Percentiles rank a stretch among this genome's conserved stretches.
These are phyloP conservation scores for Protosalanx chinensis DNA, from an alignment of 2,797 vertebrate species.

Conservation along the genomic window DNA sequence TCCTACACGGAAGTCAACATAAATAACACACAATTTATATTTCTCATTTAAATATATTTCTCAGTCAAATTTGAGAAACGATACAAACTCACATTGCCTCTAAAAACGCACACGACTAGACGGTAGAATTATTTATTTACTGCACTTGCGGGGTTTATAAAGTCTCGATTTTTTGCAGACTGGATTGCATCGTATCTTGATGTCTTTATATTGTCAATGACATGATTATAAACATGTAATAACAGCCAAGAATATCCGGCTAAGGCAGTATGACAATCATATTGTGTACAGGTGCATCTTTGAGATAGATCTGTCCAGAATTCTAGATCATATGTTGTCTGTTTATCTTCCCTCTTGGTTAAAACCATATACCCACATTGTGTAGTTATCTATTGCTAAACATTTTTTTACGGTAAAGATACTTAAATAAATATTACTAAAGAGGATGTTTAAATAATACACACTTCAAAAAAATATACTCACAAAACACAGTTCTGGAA, in stretches of 20 bases:
- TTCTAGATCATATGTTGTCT: not conserved
- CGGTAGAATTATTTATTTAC: constrained; percentile 57
- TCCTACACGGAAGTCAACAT: not conserved
- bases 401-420: too few relatives aligned
- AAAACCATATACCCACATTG: not conserved
- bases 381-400: not conserved
- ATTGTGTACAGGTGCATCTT: not conserved
- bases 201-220: not conserved
- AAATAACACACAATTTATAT: too few relatives aligned
- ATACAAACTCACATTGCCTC: not conserved
- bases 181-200: not conserved
- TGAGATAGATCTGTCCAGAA: not conserved
- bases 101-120: constrained; percentile 42
- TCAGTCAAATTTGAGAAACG: not conserved
- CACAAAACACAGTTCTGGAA: not conserved
- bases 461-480: not conserved
- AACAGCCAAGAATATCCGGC: constrained; percentile 23
- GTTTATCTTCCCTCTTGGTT: not conserved
- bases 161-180: constrained; percentile 60
- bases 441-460: constrained; percentile 1
- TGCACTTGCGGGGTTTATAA: constrained; percentile 40
- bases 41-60: not conserved
- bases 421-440: not conserved
- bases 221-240: constrained; percentile 17
- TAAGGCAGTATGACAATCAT: constrained; percentile 35